phyloP scores from a whole-genome alignment of 2,888 invertebrate genomes.

The Mythimna loreyi region DNA sequence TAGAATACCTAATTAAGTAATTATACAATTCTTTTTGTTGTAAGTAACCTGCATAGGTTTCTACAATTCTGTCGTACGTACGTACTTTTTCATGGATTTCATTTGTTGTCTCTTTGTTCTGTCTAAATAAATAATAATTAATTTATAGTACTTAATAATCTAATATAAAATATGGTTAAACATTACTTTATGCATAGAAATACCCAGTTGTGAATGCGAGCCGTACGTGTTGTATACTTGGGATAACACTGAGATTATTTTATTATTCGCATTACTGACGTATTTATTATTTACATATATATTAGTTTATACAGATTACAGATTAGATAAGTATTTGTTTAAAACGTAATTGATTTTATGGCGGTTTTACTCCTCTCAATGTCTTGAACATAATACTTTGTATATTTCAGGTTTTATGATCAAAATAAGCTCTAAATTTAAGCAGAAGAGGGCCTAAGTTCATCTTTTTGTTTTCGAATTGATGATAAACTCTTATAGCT shows the following conservation, averaged over 20 bases:
- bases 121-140: conserved; percentile 32
- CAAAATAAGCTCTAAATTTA: not conserved
- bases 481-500: too few relatives aligned
- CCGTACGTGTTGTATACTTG: conserved; percentile 5
- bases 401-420: conserved; percentile 1
- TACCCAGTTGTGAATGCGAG: not conserved
- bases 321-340: conserved; percentile 37
- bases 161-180: conserved; percentile 9
- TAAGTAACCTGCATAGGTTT: not conserved
- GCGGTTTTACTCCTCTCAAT: conserved; percentile 8
- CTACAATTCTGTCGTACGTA: not conserved
- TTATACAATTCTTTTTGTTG: too few relatives aligned
- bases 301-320: conserved; percentile 24
- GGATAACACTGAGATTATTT: conserved; percentile 46
- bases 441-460: too few relatives aligned
- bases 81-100: not conserved
- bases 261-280: conserved; percentile 37
- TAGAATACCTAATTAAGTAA: too few relatives aligned
- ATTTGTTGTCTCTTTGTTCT: conserved; percentile 25
- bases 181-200: conserved; percentile 21
- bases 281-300: conserved; percentile 52
- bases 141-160: conserved; percentile 8
- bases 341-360: conserved; percentile 32
- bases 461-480: too few relatives aligned
- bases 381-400: not conserved